phyloP scores from a whole-genome alignment of 2,113 vertebrate species.

The Hepsetus odoe region DNA sequence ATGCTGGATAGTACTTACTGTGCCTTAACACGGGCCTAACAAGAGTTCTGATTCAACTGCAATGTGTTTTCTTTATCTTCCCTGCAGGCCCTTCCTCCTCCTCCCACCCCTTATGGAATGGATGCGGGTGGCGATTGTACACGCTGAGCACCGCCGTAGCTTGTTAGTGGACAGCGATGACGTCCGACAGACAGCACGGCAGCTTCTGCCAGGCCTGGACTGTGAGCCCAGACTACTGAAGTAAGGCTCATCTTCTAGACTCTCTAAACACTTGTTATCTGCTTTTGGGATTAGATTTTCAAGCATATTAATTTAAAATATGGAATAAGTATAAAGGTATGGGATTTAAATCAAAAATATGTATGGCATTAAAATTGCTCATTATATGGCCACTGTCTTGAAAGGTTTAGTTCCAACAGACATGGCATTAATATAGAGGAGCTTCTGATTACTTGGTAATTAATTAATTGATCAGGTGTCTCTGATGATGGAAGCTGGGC shows the following conservation, averaged over 20 bases:
- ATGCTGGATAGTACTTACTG: too few relatives aligned
- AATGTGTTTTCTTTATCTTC: background rate
- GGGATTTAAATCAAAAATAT: too few relatives aligned
- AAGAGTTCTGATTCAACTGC: background rate
- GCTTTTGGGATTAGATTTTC: too few relatives aligned
- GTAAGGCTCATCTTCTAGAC: slow-evolving; percentile 68
- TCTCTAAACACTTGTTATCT: too few relatives aligned
- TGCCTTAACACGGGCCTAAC: too few relatives aligned
- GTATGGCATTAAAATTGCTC: too few relatives aligned
- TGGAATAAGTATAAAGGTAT: background rate
- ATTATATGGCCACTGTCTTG: too few relatives aligned
- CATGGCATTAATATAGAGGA: background rate
- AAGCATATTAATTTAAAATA: background rate
- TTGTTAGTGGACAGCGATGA: slow-evolving; percentile 94
- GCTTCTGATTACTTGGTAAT: background rate
- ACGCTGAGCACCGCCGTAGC: slow-evolving; percentile 93
- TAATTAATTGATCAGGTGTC: background rate
- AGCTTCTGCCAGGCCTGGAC: slow-evolving; percentile 93
- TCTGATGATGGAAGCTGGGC: background rate
- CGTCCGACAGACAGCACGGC: slow-evolving; percentile 89
- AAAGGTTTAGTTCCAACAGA: background rate
- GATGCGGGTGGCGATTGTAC: slow-evolving; percentile 96
- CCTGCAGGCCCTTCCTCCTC: slow-evolving; percentile 89
- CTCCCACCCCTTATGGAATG: slow-evolving; percentile 97
- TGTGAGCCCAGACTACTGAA: slow-evolving; percentile 95